Evolutionary conservation across 2,888 invertebrate species (phyloP).

Genomic region (Notodromas monacha): DNA sequence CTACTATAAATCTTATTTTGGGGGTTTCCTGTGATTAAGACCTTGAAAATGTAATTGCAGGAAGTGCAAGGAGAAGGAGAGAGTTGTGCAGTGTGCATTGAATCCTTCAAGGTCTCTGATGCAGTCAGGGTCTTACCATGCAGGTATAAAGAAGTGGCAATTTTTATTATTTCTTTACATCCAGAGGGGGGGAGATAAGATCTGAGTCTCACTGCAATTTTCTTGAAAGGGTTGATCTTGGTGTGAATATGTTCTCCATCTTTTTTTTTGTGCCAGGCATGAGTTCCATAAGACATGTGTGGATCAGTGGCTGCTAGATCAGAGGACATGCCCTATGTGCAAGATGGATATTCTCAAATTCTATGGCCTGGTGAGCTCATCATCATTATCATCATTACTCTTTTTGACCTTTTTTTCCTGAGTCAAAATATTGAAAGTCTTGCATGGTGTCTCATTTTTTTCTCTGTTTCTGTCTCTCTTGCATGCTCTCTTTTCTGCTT

Average conservation of each 20-base stretch:
- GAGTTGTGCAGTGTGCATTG: constrained; percentile 80
- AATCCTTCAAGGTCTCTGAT: constrained; percentile 57
- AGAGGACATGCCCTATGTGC: constrained; percentile 84
- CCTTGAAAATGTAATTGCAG: too few species aligned
- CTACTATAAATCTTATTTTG: too few species aligned
- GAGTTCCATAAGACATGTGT: constrained; percentile 83
- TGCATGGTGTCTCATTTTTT: neutral
- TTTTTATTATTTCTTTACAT: constrained; percentile 6
- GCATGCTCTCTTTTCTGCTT: too few species aligned
- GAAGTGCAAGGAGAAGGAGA: constrained; percentile 48
- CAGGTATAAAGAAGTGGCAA: constrained; percentile 27
- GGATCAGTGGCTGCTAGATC: constrained; percentile 79
- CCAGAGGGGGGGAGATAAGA: too few species aligned
- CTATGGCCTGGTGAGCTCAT: constrained; percentile 53
- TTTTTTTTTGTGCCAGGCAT: constrained; percentile 28
- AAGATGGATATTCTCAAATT: constrained; percentile 76
- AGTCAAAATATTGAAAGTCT: too few species aligned
- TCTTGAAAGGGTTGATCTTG: constrained; percentile 1
- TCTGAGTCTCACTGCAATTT: neutral
- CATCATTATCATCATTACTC: too few species aligned
- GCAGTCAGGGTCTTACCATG: constrained; percentile 60
- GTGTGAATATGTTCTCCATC: constrained; percentile 1
- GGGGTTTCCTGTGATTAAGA: constrained; percentile 5
- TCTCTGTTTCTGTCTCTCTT: constrained; percentile 5
- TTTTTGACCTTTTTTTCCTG: too few species aligned